phyloP scores from a whole-genome alignment of 2,113 vertebrate species.

The Terrapene triunguis region DNA sequence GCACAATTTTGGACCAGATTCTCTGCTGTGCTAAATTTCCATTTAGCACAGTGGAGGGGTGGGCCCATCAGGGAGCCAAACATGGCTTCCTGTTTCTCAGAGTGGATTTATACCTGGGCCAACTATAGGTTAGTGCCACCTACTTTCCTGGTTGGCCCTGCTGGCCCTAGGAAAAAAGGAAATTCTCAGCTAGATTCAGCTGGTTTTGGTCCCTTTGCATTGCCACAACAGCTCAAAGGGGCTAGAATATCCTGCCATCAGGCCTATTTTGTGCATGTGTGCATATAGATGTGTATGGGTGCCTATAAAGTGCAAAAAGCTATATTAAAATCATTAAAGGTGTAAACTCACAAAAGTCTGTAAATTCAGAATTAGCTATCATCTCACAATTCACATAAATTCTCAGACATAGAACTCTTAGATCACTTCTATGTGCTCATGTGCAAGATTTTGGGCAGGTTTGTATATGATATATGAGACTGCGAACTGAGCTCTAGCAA shows the following conservation, averaged over 20 bases:
- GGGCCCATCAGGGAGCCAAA: no score
- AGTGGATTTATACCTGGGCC: background rate
- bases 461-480: accelerated
- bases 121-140: background rate
- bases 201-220: background rate
- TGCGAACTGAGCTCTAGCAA: background rate
- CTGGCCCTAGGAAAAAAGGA: background rate
- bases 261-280: no score
- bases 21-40: no score
- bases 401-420: background rate
- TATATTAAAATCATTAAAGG: background rate
- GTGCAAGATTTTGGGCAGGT: accelerated
- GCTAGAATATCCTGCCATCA: background rate
- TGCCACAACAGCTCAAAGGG: background rate
- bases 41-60: no score
- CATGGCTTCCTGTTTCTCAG: no score
- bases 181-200: background rate
- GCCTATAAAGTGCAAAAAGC: background rate
- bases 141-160: background rate
- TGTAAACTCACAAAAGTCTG: background rate
- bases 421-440: background rate
- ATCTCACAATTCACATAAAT: background rate
- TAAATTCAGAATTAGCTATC: background rate
- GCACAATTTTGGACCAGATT: no score
- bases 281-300: background rate